Percentiles rank a stretch among this genome's conserved stretches.
phyloP scores from a whole-genome alignment of 2,797 vertebrate species.

The Sylvilagus floridanus region DNA sequence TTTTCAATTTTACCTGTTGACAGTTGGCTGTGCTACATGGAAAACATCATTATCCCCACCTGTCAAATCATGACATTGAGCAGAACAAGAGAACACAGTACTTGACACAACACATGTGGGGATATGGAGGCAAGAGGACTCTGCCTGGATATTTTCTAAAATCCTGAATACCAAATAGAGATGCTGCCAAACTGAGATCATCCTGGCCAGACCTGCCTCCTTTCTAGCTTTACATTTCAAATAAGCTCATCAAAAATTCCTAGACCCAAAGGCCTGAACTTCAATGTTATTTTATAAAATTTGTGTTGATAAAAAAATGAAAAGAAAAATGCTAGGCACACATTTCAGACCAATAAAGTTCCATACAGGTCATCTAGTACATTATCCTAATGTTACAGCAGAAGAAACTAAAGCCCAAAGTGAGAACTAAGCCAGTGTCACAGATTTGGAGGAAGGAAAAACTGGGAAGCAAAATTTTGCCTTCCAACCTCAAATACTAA shows the following conservation, averaged over 20 bases:
- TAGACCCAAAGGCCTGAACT: neutral
- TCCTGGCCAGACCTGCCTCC: neutral
- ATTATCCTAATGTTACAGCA: neutral
- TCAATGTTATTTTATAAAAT: constrained; percentile 44
- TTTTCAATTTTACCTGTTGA: constrained; percentile 42
- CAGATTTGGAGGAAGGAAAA: neutral
- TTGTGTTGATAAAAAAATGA: neutral
- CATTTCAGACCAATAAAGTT: neutral
- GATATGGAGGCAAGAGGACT: neutral
- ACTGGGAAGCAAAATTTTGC: neutral
- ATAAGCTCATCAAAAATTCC: neutral
- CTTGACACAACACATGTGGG: neutral
- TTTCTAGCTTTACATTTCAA: constrained; percentile 28
- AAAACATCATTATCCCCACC: neutral
- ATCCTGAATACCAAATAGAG: neutral
- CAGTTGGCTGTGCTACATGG: neutral
- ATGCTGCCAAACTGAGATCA: constrained; percentile 15
- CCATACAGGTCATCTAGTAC: neutral
- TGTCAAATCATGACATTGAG: neutral
- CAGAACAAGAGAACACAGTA: neutral
- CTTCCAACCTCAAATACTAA: constrained; percentile 15
- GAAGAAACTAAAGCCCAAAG: neutral
- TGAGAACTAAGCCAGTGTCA: neutral
- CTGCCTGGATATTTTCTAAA: constrained; percentile 64
- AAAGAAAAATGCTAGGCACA: neutral